Evolutionary conservation across 2,113 vertebrate genomes (phyloP), one percentile per base, ranked within the genome.

Genomic region (Plotosus lineatus): DNA sequence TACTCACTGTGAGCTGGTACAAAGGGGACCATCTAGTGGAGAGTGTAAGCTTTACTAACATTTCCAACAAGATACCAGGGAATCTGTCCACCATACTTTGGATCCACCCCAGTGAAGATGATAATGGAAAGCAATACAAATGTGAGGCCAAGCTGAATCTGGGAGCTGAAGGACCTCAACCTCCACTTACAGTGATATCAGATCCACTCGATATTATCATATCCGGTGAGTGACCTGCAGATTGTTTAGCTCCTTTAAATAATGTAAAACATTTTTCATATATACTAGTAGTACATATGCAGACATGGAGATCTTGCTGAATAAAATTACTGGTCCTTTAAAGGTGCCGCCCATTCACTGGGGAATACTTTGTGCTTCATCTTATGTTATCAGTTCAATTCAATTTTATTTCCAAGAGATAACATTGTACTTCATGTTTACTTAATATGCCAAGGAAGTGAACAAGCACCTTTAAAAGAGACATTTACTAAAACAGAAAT

Each of bases 91-190:
- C 2, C 1, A 9, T 0, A 6, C 44, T 81, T 15, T 26, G 33
- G 31, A 78, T 85, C 81, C 69, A 0, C 1, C 51, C 75, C 0
- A 0, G 0, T 2, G 90, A 81, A 78, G 2, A 0, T 0, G 61
- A 93, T 56, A 0, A 94, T 0, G 63, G 75, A 79, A 42, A 31
- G 1, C 6, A 44, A 26, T 89, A 82, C 69, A 87, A 2, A 65
- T 92, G 92, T 46, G 31, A 58, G 2, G 88, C 85, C 42, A 79
- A 83, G 68, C 77, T 92, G 26, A 61, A 88, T 6, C 83, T 92
- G 0, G 83, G 83, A 81, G 68, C 82, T 19, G 55, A 78, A 0
- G 85, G 85, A 56, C 83, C 69, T 60, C 14, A 82, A 2, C 3
- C 7, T 2, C 0, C 15, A 12, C 85, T 78, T 33, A 46, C 5